phyloP scores from a whole-genome alignment of 30 jellyfish, hydroid and myxozoan species.

The Haliclystus octoradiatus region DNA sequence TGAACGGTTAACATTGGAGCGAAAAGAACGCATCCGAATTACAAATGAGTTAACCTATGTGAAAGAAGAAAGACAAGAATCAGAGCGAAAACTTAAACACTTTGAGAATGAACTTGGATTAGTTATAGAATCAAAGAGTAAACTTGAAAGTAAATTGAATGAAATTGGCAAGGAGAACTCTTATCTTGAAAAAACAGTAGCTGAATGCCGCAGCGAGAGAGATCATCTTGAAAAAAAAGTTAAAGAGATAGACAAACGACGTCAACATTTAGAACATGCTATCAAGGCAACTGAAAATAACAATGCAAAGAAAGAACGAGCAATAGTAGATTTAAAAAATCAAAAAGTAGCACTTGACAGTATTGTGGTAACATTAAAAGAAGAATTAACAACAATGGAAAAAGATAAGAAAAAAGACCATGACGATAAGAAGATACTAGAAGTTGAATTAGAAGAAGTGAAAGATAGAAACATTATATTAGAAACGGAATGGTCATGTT shows the following conservation, averaged over 20 bases:
- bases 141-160: constrained; percentile 63
- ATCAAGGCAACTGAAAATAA: constrained; percentile 65
- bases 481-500: constrained; percentile 99
- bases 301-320: constrained; percentile 90
- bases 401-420: constrained; percentile 68
- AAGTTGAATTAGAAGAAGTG: constrained; percentile 92
- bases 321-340: constrained; percentile 81
- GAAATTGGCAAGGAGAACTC: constrained; percentile 54
- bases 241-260: constrained; percentile 58
- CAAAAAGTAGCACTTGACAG: constrained; percentile 97
- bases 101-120: constrained; percentile 76
- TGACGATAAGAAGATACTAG: constrained; percentile 71
- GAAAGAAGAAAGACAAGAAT: constrained; percentile 47
- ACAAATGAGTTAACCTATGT: constrained; percentile 44
- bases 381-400: constrained; percentile 82
- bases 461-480: constrained; percentile 86
- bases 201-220: constrained; percentile 41
- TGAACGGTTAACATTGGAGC: constrained; percentile 66
- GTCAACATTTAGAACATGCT: constrained; percentile 55
- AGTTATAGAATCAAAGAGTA: constrained; percentile 75
- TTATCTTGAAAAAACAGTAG: constrained; percentile 58
- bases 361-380: constrained; percentile 78
- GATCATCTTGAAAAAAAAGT: constrained; percentile 58
- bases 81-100: constrained; percentile 77
- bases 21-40: constrained; percentile 43